A percentile compares a stretch with the other conserved stretches of the same genome.
phyloP scores from a whole-genome alignment of 35 echinoderm and acorn worm species.

The Heliocidaris tuberculata region DNA sequence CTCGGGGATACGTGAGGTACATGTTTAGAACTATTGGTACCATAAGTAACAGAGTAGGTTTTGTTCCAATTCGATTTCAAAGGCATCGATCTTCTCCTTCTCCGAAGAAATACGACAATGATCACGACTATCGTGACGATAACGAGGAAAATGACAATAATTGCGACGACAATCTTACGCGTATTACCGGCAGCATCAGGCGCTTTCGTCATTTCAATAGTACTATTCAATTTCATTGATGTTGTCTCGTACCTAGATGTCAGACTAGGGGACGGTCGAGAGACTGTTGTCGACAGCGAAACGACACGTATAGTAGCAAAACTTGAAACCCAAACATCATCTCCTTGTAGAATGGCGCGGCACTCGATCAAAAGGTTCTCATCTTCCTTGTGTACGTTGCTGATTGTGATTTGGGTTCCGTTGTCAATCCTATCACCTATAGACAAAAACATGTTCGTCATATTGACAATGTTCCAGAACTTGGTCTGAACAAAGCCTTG shows the following conservation, averaged over 20 bases:
- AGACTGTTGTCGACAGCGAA: not conserved
- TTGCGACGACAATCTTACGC: not conserved
- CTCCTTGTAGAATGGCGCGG: not conserved
- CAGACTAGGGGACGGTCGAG: not conserved
- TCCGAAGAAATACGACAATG: not conserved
- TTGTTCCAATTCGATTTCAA: not conserved
- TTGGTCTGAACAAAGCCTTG: not conserved
- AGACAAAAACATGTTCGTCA: not conserved
- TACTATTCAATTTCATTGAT: not conserved
- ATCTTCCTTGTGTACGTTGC: not conserved
- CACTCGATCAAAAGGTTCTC: slow-evolving; percentile 18
- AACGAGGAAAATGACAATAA: not conserved
- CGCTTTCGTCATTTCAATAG: not conserved
- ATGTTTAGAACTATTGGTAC: not conserved
- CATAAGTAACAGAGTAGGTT: not conserved
- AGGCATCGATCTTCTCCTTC: not conserved
- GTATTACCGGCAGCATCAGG: not conserved
- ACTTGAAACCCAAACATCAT: slow-evolving; percentile 37
- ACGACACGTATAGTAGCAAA: slow-evolving; percentile 21
- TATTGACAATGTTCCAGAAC: slow-evolving; percentile 13
- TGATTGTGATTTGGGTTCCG: not conserved
- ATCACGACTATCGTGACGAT: not conserved
- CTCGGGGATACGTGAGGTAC: not conserved
- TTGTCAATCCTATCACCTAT: not conserved
- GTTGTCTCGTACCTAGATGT: not conserved